phyloP scores from a whole-genome alignment of 2,113 vertebrate species.

The Eidolon helvum region DNA sequence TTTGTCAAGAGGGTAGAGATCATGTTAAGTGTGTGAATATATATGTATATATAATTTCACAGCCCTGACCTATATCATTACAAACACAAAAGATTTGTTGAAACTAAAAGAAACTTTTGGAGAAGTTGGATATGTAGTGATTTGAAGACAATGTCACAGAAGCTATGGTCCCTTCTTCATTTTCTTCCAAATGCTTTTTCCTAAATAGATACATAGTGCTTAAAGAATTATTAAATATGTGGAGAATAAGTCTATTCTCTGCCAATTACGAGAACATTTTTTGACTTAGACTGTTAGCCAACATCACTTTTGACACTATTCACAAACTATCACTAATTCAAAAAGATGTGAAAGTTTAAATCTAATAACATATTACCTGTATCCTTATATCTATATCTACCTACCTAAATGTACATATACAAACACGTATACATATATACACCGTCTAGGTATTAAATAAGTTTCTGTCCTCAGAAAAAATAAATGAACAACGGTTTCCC shows the following conservation, averaged over 20 bases:
- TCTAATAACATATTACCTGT: background rate
- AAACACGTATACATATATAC: background rate
- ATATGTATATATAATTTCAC: background rate
- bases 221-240: background rate
- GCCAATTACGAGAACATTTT: background rate
- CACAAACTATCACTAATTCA: slow-evolving; percentile 13
- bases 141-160: background rate
- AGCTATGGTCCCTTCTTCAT: background rate
- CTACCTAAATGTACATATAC: background rate
- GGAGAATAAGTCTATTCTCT: background rate
- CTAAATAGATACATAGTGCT: background rate
- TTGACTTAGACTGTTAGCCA: background rate
- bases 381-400: background rate
- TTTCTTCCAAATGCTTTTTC: background rate
- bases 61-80: background rate
- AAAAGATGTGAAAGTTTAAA: background rate
- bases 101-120: background rate
- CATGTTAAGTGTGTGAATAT: background rate
- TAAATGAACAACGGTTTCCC: background rate
- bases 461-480: background rate
- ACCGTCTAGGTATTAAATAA: background rate
- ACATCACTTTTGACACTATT: background rate
- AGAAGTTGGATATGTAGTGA: background rate
- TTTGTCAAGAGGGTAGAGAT: background rate
- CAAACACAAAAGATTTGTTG: background rate